Conservation (phyloP, 1,140 invertebrate species). For the Drosophila punjabiensis region DNA sequence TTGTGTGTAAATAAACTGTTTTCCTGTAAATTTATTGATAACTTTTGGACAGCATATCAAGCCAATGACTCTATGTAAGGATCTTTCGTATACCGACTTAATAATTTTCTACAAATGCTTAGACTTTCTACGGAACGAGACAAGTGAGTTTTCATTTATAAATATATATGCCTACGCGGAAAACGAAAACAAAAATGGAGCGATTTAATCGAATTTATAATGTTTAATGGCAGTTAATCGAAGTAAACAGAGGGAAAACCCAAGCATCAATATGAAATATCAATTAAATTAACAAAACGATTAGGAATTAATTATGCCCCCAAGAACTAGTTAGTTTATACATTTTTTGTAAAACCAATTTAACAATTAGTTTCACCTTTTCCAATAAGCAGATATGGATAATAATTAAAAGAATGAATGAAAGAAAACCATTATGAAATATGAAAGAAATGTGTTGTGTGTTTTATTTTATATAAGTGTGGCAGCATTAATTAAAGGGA, state of each 20-base stretch:
- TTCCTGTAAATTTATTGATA: conserved; percentile 39
- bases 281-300: conserved; percentile 74
- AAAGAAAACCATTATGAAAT: conserved; percentile 64
- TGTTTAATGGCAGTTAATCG: conserved; percentile 80
- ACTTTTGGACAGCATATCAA: conserved; percentile 71
- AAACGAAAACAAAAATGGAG: conserved; percentile 42
- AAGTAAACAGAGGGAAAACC: conserved; percentile 27
- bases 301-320: conserved; percentile 70
- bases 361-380: conserved; percentile 70
- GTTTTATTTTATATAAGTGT: conserved; percentile 11
- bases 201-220: conserved; percentile 85
- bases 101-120: conserved; percentile 57
- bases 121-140: conserved; percentile 24
- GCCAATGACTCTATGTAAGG: conserved; percentile 55
- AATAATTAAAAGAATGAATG: conserved; percentile 65
- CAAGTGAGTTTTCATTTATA: conserved; percentile 35
- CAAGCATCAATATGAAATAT: conserved; percentile 70
- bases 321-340: conserved; percentile 75
- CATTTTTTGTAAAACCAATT: conserved; percentile 80
- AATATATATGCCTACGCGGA: conserved; percentile 34
- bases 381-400: conserved; percentile 79
- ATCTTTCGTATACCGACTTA: conserved; percentile 62
- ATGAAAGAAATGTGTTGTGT: conserved; percentile 41
- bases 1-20: conserved; percentile 63
- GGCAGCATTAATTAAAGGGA: not conserved